These are phyloP conservation scores for Ochotona curzoniae DNA, from an alignment of 2,113 vertebrate species.

Conservation along the genomic window DNA sequence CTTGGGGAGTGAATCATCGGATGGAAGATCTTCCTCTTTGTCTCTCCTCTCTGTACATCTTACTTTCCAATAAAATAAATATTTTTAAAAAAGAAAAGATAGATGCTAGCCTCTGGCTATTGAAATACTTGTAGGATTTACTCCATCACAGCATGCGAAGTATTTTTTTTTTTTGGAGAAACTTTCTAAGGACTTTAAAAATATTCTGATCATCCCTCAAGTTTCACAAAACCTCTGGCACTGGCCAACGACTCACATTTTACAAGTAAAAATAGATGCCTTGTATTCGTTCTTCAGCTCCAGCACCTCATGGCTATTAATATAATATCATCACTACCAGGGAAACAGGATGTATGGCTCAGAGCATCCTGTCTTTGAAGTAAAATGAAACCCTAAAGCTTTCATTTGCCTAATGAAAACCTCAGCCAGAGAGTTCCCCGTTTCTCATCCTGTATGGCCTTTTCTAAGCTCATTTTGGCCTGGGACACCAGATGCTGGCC, in stretches of 20 bases:
- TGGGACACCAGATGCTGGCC: conserved; percentile 70
- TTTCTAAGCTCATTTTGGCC: conserved; percentile 73
- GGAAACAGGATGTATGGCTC: conserved; percentile 67
- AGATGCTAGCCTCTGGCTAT: too few relatives aligned
- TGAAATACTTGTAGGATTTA: conserved; percentile 15
- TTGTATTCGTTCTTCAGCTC: conserved; percentile 45
- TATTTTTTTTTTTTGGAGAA: background rate
- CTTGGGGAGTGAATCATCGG: too few relatives aligned
- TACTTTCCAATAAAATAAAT: too few relatives aligned
- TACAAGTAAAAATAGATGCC: conserved; percentile 39
- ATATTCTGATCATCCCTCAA: conserved; percentile 59
- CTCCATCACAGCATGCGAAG: background rate
- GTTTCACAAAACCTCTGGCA: conserved; percentile 12
- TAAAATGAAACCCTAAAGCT: conserved; percentile 84
- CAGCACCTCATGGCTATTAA: conserved; percentile 68
- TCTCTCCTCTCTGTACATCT: too few relatives aligned
- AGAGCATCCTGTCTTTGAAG: conserved; percentile 81
- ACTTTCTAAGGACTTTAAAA: conserved; percentile 46
- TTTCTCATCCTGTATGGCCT: conserved; percentile 78
- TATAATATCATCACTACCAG: conserved; percentile 74
- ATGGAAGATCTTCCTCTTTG: too few relatives aligned
- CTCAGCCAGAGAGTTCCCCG: conserved; percentile 78
- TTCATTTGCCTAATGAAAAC: conserved; percentile 84
- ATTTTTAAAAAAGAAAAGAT: too few relatives aligned
- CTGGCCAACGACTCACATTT: conserved; percentile 36